Evolutionary conservation across 1,140 invertebrate genomes (phyloP), one percentile per base, ranked within the genome.

Genomic region (Pseudomyrmex concolor): DNA sequence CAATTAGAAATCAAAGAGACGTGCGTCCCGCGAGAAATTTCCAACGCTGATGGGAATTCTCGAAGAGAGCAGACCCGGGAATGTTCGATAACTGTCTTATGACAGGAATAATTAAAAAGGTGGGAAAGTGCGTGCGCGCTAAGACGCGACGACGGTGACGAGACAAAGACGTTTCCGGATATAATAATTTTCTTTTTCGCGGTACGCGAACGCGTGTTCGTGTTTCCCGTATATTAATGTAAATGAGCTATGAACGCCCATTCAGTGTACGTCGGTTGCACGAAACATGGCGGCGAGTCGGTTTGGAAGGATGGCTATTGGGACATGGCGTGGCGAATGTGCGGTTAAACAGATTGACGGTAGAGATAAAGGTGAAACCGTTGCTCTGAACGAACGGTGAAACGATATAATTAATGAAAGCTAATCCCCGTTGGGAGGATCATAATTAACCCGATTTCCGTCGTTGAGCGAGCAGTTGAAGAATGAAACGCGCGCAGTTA

Each of bases 181-280:
- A 43, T 22, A 45, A 59, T 68, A 48, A 70, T 80, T 71, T 78
- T 78, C 54, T 80, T 80, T 80, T 59, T 59, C 76, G 76, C 76
- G 54, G 12, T 25, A 66, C 63, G 43, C 72, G 45, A 63, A 60
- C 22, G 66, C 73, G 74, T 54, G 71, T 87, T 87, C 86, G 85
- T 87, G 82, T 80, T 83, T 83, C 45, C 68, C 74, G 55, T 76
- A 73, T 87, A 87, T 87, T 87, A 87, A 87, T 87, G 86, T 84
- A 81, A 87, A 87, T 84, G 85, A 87, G 82, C 85, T 81, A 87
- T 84, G 73, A 78, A 87, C 86, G 85, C 63, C 81, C 85, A 84
- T 87, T 87, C 86, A 76, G 68, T 66, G 86, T 76, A 87, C 86
- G 85, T 84, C 72, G 72, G 63, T 72, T 60, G 86, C 86, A 86